A percentile compares a stretch with the other conserved stretches of the same genome.
Evolutionary conservation across 1,140 invertebrate genomes (phyloP).

Genomic region (Drosophila ohnishii): DNA sequence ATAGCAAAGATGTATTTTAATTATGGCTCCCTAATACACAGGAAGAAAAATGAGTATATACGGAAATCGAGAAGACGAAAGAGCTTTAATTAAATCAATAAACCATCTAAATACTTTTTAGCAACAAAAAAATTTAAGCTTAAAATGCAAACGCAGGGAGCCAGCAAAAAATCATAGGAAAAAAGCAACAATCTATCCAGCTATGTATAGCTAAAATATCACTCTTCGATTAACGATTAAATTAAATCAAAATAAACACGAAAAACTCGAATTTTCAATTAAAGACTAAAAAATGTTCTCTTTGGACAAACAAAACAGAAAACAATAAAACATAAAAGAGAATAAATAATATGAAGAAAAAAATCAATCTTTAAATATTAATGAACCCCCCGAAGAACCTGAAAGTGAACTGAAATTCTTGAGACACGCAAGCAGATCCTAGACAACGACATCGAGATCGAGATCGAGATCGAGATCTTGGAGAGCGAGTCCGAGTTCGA

Average conservation of each 20-base stretch:
- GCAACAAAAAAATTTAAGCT: slow-evolving; percentile 28
- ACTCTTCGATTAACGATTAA: slow-evolving; percentile 66
- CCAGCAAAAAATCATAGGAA: slow-evolving; percentile 13
- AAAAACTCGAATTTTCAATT: slow-evolving; percentile 82
- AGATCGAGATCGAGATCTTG: neutral
- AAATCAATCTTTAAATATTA: slow-evolving; percentile 70
- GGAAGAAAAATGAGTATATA: slow-evolving; percentile 59
- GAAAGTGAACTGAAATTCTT: slow-evolving; percentile 77
- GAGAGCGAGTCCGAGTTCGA: slow-evolving; percentile 24
- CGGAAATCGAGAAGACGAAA: slow-evolving; percentile 58
- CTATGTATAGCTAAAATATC: slow-evolving; percentile 69
- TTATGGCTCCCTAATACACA: slow-evolving; percentile 69
- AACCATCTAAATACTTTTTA: slow-evolving; percentile 63
- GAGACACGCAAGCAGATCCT: slow-evolving; percentile 60
- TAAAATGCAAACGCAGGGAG: slow-evolving; percentile 8
- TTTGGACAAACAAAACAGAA: slow-evolving; percentile 41
- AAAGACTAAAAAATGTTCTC: slow-evolving; percentile 64
- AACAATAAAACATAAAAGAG: slow-evolving; percentile 44
- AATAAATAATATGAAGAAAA: slow-evolving; percentile 36
- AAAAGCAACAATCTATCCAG: slow-evolving; percentile 34
- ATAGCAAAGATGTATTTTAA: slow-evolving; percentile 38
- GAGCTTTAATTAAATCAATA: slow-evolving; percentile 77
- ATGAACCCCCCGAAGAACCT: slow-evolving; percentile 60
- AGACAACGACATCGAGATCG: neutral
- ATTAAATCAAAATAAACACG: slow-evolving; percentile 76